phyloP scores from a whole-genome alignment of 2,113 vertebrate species.

The Nesoenas mayeri region DNA sequence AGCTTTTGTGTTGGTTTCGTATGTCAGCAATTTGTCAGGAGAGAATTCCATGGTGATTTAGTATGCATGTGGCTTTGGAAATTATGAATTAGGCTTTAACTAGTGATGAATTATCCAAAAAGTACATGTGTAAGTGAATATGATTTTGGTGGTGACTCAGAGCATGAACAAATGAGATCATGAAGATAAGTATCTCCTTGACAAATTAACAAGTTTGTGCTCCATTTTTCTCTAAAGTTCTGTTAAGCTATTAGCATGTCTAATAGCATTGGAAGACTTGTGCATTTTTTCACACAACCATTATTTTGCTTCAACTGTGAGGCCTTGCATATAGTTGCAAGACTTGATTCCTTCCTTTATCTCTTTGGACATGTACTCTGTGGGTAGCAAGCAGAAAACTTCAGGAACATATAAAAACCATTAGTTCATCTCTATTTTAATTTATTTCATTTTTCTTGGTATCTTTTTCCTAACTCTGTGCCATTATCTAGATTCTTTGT shows the following conservation, averaged over 20 bases:
- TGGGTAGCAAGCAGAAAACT: not conserved
- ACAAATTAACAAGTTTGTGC: not conserved
- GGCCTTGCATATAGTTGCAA: not conserved
- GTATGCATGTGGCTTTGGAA: not conserved
- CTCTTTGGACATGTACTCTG: not conserved
- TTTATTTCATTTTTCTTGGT: not conserved
- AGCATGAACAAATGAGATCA: not conserved
- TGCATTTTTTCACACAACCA: not conserved
- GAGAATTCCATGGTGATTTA: not conserved
- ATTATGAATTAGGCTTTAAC: not conserved
- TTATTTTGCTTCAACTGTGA: not conserved
- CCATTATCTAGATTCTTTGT: not conserved
- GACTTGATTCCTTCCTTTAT: not conserved
- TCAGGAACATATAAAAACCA: not conserved
- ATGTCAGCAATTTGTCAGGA: not conserved
- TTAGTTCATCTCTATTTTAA: not conserved
- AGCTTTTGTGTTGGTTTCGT: not conserved
- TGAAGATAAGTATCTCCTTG: rapidly evolving
- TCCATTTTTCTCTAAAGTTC: not conserved
- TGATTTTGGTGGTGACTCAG: not conserved
- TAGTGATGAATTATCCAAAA: not conserved
- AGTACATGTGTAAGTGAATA: not conserved
- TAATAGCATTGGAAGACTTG: not conserved
- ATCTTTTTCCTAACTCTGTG: not conserved
- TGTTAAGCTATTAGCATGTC: not conserved